Conservation (phyloP, 2,797 vertebrate species). For the Xiphorhynchus erythropygius region DNA sequence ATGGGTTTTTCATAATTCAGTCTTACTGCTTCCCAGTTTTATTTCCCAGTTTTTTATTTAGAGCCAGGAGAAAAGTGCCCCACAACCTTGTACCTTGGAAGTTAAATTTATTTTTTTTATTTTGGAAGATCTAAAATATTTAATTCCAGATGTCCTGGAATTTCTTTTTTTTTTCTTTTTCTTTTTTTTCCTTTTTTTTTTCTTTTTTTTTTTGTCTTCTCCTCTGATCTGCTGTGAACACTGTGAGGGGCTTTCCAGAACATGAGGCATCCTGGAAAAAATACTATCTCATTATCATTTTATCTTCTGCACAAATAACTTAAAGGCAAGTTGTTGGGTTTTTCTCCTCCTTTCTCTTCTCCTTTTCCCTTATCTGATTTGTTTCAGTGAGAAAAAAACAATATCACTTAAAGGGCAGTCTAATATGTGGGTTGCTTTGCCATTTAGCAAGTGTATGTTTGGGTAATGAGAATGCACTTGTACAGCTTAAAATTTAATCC, state of each 20-base stretch:
- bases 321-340: background rate
- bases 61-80: background rate
- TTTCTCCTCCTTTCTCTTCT: background rate
- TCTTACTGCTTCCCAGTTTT: background rate
- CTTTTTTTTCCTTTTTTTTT: background rate
- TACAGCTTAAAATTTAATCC: background rate
- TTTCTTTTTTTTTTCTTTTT: background rate
- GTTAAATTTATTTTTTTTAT: background rate
- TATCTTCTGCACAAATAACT: slow-evolving; percentile 4
- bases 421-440: background rate
- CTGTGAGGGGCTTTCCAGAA: slow-evolving; percentile 2
- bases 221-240: background rate
- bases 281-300: background rate
- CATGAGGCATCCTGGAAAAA: background rate
- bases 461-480: background rate
- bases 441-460: background rate
- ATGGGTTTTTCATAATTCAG: background rate
- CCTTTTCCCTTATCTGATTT: background rate
- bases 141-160: background rate
- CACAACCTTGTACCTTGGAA: background rate
- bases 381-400: background rate
- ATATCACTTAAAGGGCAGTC: background rate
- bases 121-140: background rate
- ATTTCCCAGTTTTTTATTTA: background rate
- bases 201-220: background rate